Conservation (phyloP, 1,140 invertebrate species). For the Euwallacea similis region DNA sequence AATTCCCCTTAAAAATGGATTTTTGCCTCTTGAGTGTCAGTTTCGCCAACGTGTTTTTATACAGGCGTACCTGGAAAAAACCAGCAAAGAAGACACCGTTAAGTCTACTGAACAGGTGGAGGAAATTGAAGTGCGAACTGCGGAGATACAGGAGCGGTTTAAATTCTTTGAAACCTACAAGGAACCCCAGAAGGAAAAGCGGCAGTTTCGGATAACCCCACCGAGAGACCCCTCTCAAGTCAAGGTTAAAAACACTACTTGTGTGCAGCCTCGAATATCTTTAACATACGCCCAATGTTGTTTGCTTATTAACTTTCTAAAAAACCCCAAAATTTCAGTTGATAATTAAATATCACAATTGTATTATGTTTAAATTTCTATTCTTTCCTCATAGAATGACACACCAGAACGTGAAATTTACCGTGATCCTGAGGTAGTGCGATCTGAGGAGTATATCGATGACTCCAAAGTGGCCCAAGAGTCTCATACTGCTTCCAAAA, state of each 20-base stretch:
- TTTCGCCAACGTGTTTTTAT: slow-evolving; percentile 21
- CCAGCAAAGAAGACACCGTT: slow-evolving; percentile 71
- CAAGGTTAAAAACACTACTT: slow-evolving; percentile 44
- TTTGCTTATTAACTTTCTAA: too few species aligned
- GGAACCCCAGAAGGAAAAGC: slow-evolving; percentile 68
- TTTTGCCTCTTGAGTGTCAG: too few species aligned
- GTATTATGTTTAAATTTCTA: not conserved
- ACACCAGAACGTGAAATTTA: slow-evolving; percentile 76
- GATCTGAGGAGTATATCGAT: slow-evolving; percentile 64
- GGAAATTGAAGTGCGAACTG: slow-evolving; percentile 76
- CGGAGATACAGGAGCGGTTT: slow-evolving; percentile 81
- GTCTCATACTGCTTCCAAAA: slow-evolving; percentile 77
- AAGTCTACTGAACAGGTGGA: slow-evolving; percentile 66
- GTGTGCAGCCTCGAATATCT: too few species aligned
- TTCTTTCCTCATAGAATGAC: slow-evolving; percentile 54
- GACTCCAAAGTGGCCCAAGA: slow-evolving; percentile 62
- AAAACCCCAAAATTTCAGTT: too few species aligned
- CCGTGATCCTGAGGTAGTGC: slow-evolving; percentile 74
- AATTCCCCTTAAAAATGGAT: too few species aligned
- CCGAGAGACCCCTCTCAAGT: slow-evolving; percentile 66
- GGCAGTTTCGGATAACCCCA: slow-evolving; percentile 82
- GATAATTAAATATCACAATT: not conserved
- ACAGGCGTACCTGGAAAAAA: slow-evolving; percentile 58
- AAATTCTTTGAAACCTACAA: slow-evolving; percentile 90
- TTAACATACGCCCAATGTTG: too few species aligned